Conservation (phyloP, 2,888 invertebrate species). For the Cephus pygmeus region DNA sequence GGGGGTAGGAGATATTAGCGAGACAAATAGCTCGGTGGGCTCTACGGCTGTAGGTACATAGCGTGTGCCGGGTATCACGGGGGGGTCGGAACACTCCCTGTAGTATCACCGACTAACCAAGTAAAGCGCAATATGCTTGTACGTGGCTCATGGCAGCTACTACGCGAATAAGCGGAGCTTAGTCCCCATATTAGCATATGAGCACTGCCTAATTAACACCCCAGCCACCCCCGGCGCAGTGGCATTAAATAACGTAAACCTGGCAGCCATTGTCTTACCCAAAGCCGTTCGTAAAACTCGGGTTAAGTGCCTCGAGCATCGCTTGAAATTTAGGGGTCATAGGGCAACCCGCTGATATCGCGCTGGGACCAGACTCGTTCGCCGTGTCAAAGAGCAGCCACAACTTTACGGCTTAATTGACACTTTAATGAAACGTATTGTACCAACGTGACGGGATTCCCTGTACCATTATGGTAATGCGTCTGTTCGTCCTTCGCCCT, state of each 20-base stretch:
- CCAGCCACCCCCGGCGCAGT: slow-evolving; percentile 40
- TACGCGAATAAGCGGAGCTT: slow-evolving; percentile 62
- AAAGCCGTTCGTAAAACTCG: slow-evolving; percentile 62
- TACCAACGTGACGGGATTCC: too few species aligned
- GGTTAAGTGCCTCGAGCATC: slow-evolving; percentile 38
- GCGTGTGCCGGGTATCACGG: slow-evolving; percentile 20
- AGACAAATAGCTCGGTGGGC: slow-evolving; percentile 55
- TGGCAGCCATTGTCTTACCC: slow-evolving; percentile 57
- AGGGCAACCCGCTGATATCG: not conserved
- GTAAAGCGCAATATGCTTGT: slow-evolving; percentile 54
- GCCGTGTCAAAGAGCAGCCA: not conserved
- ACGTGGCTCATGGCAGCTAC: slow-evolving; percentile 57
- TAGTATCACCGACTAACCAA: slow-evolving; percentile 45
- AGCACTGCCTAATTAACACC: slow-evolving; percentile 64
- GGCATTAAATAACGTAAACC: slow-evolving; percentile 52
- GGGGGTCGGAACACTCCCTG: slow-evolving; percentile 29
- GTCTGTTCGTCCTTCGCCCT: not conserved
- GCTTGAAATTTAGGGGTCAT: slow-evolving; percentile 10
- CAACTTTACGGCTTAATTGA: too few species aligned
- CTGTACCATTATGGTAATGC: too few species aligned
- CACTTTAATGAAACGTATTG: too few species aligned
- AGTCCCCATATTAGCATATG: slow-evolving; percentile 64
- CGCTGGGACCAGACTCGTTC: not conserved
- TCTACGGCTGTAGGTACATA: slow-evolving; percentile 24
- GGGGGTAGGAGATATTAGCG: slow-evolving; percentile 51